Percentiles rank a stretch among this genome's conserved stretches.
Conservation (phyloP, 1,140 invertebrate species). For the Ceratosolen fusciceps region DNA sequence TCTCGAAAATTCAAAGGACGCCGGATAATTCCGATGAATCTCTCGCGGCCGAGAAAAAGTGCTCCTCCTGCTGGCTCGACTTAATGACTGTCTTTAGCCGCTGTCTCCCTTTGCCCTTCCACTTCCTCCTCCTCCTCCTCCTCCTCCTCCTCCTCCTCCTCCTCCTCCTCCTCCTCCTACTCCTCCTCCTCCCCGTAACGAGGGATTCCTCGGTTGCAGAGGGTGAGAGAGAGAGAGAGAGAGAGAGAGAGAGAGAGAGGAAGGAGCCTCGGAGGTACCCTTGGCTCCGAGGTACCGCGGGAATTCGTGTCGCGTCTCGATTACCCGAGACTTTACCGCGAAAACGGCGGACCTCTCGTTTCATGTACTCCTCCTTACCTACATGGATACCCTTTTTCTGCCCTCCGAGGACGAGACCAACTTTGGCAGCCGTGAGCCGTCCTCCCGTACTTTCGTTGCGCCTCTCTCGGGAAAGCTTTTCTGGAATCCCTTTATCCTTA, state of each 20-base stretch:
- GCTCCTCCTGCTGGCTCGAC: background rate
- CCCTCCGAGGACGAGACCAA: no score
- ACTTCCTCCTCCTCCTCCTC: background rate
- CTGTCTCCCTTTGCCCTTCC: no score
- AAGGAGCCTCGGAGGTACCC: no score
- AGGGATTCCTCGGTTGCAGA: background rate
- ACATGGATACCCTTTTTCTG: background rate
- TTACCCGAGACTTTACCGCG: slow-evolving; percentile 37
- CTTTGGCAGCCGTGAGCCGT: no score
- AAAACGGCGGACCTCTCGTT: slow-evolving; percentile 25
- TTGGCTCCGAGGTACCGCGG: slow-evolving; percentile 11
- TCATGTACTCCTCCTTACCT: background rate
- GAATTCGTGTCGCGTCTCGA: slow-evolving; percentile 28
- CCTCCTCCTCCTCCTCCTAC: no score
- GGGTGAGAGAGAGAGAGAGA: background rate
- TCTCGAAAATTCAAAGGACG: slow-evolving; percentile 31
- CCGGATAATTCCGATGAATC: slow-evolving; percentile 51
- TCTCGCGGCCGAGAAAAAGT: background rate
- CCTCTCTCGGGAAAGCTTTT: no score
- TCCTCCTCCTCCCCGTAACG: no score
- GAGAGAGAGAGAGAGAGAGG: background rate
- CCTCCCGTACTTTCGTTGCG: no score
- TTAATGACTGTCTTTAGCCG: slow-evolving; percentile 32
- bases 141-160: no score
- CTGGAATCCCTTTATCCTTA: no score